Evolutionary conservation across 92 coral and sea anemone species (phyloP).

Genomic region (Porites cylindrica): DNA sequence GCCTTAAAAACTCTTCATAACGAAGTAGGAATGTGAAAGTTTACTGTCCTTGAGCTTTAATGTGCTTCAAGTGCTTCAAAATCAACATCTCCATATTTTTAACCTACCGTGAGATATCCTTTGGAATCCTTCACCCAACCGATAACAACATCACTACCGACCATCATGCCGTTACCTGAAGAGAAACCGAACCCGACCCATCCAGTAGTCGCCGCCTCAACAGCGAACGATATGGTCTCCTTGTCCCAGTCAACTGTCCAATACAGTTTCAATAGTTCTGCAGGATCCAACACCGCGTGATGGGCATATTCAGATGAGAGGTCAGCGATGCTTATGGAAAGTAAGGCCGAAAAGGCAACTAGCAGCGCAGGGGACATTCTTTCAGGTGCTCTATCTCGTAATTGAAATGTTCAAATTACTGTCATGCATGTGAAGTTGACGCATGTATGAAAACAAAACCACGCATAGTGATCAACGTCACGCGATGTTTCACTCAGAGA

Average conservation of each 20-base stretch:
- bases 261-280: constrained; percentile 48
- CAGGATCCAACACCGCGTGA: constrained; percentile 14
- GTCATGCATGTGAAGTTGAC: too few species aligned
- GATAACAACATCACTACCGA: constrained; percentile 62
- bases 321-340: not conserved
- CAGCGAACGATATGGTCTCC: constrained; percentile 56
- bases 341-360: not conserved
- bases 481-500: too few species aligned
- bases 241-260: constrained; percentile 52
- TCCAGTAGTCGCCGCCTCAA: constrained; percentile 65
- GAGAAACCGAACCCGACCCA: constrained; percentile 80
- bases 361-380: not conserved
- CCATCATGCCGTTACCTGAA: constrained; percentile 64
- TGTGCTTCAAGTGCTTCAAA: not conserved
- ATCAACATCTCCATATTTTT: not conserved
- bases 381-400: not conserved
- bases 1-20: too few species aligned
- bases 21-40: too few species aligned
- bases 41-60: too few species aligned
- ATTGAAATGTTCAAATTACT: too few species aligned
- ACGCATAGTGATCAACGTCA: too few species aligned
- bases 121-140: constrained; percentile 70
- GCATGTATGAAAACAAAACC: too few species aligned
- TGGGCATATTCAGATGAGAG: constrained; percentile 25
- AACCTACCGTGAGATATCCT: constrained; percentile 58